Evolutionary conservation across 1,140 invertebrate genomes (phyloP).

Genomic region (Meloidogyne exigua): DNA sequence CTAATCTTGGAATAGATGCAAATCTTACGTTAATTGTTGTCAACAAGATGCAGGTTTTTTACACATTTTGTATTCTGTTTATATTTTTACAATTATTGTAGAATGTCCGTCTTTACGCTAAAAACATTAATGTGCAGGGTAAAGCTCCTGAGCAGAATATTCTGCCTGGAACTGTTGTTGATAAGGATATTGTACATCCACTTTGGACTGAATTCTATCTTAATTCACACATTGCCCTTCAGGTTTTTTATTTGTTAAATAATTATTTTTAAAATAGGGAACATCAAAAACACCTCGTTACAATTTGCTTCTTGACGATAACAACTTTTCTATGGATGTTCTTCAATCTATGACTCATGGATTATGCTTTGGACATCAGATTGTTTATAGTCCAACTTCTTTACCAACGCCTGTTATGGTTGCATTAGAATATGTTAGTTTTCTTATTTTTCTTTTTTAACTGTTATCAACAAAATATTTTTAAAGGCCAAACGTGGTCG

Average conservation of each 20-base stretch:
- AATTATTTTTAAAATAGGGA: conserved; percentile 9
- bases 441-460: background rate
- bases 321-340: conserved; percentile 16
- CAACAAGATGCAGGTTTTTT: conserved; percentile 24
- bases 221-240: conserved; percentile 13
- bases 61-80: background rate
- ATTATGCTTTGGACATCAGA: conserved; percentile 40
- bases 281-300: conserved; percentile 25
- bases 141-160: conserved; percentile 24
- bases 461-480: background rate
- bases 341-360: conserved; percentile 17
- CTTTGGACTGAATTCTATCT: conserved; percentile 25
- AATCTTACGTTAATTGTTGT: conserved; percentile 20
- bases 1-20: background rate
- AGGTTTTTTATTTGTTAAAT: conserved; percentile 5
- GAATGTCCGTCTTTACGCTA: background rate
- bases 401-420: conserved; percentile 37
- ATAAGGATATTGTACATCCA: conserved; percentile 24
- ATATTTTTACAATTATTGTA: background rate
- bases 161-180: conserved; percentile 24
- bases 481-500: conserved; percentile 37
- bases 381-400: conserved; percentile 36
- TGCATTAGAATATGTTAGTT: conserved; percentile 32
- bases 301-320: conserved; percentile 21
- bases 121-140: background rate